Evolutionary conservation across 2,888 invertebrate genomes (phyloP).

Genomic region (Synergus japonicus): DNA sequence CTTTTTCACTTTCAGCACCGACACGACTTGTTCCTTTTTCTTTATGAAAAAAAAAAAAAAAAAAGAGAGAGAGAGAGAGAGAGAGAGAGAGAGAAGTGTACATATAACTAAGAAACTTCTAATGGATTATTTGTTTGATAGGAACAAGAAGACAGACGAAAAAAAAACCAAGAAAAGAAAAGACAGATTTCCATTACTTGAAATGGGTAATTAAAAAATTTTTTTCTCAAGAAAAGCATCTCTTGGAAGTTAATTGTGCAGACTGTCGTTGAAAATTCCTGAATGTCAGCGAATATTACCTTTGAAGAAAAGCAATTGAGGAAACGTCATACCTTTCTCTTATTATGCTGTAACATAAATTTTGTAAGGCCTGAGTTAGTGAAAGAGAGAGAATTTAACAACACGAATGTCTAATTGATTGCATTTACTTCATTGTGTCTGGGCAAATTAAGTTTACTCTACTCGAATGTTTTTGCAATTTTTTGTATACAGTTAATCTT

Average conservation of each 20-base stretch:
- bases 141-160: no score
- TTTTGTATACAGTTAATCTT: background rate
- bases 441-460: background rate
- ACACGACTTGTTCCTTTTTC: background rate
- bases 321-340: slow-evolving; percentile 11
- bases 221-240: slow-evolving; percentile 8
- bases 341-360: slow-evolving; percentile 14
- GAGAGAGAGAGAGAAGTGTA: background rate
- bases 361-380: background rate
- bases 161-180: background rate
- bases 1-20: slow-evolving; percentile 51
- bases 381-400: background rate
- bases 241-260: slow-evolving; percentile 6
- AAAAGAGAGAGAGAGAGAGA: background rate
- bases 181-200: background rate
- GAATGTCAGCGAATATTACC: background rate
- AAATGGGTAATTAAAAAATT: slow-evolving; percentile 10
- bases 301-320: slow-evolving; percentile 21
- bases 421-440: background rate
- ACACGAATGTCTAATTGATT: background rate
- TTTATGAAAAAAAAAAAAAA: background rate
- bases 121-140: background rate
- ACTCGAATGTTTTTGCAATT: background rate
- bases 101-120: slow-evolving; percentile 2
- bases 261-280: background rate